These are phyloP conservation scores for Dasyurus viverrinus DNA, from an alignment of 2,113 vertebrate genomes.

Conservation along the genomic window DNA sequence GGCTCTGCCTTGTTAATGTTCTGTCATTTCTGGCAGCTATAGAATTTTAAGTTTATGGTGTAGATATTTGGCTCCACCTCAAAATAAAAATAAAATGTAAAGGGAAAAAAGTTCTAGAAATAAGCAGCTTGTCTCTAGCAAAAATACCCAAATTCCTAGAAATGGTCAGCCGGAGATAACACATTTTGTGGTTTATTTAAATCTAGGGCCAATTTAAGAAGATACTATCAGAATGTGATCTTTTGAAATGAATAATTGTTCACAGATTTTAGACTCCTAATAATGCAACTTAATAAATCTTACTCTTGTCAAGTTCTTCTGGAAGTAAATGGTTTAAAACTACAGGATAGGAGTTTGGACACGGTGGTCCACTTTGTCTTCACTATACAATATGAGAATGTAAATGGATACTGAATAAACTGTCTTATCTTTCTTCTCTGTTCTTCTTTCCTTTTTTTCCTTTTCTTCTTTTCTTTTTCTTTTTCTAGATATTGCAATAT, in stretches of 20 bases:
- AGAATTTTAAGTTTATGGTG: constrained; percentile 73
- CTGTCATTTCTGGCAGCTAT: constrained; percentile 74
- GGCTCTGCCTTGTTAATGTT: constrained; percentile 75
- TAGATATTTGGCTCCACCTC: constrained; percentile 81
- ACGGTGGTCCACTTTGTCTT: constrained; percentile 17
- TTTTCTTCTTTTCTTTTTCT: neutral
- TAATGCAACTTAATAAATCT: constrained; percentile 49
- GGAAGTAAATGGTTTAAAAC: constrained; percentile 45
- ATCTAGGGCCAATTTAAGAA: constrained; percentile 78
- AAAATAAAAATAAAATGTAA: constrained; percentile 83
- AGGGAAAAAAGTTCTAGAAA: constrained; percentile 81
- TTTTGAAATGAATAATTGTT: constrained; percentile 70
- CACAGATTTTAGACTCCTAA: constrained; percentile 44
- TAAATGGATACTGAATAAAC: constrained; percentile 44
- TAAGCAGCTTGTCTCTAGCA: constrained; percentile 76
- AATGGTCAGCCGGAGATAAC: constrained; percentile 81
- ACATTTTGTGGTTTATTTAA: constrained; percentile 73
- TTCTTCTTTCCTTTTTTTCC: constrained; percentile 21
- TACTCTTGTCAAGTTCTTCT: constrained; percentile 38
- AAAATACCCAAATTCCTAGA: constrained; percentile 78
- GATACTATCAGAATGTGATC: constrained; percentile 56
- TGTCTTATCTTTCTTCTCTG: neutral
- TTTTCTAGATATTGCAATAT: neutral
- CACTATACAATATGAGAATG: neutral
- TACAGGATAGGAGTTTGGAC: neutral